phyloP scores from a whole-genome alignment of 2,113 vertebrate species.

The Glareola pratincola region DNA sequence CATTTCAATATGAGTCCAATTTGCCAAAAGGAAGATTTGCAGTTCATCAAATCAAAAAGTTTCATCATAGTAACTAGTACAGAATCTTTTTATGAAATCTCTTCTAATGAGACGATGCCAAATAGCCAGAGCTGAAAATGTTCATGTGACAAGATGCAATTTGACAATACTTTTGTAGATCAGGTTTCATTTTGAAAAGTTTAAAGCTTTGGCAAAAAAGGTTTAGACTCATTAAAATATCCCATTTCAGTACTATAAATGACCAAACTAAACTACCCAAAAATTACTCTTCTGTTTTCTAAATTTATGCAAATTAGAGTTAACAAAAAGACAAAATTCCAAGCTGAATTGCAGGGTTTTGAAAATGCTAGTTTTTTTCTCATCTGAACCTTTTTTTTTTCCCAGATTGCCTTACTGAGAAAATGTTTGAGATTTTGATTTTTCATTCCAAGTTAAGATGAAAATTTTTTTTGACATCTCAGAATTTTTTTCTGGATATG shows the following conservation, averaged over 20 bases:
- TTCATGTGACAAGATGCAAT: neutral
- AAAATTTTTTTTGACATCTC: neutral
- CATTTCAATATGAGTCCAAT: neutral
- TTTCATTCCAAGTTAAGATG: neutral
- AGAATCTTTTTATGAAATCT: neutral
- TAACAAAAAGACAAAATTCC: neutral
- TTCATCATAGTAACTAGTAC: neutral
- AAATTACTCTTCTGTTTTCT: neutral
- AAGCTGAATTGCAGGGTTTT: neutral
- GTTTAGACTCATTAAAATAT: neutral
- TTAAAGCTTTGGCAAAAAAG: neutral
- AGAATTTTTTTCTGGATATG: neutral
- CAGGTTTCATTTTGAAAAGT: neutral
- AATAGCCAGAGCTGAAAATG: neutral
- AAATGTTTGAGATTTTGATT: neutral
- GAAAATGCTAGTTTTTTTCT: neutral
- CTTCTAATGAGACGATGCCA: neutral
- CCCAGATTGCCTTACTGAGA: neutral
- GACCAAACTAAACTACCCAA: neutral
- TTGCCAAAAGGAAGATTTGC: neutral
- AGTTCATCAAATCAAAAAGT: neutral
- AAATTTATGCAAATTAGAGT: neutral
- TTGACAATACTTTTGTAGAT: neutral
- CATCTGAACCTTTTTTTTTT: accelerated
- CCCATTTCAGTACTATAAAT: neutral